Evolutionary conservation across 1,140 invertebrate species (phyloP).

Genomic region (Drosophila willistoni): DNA sequence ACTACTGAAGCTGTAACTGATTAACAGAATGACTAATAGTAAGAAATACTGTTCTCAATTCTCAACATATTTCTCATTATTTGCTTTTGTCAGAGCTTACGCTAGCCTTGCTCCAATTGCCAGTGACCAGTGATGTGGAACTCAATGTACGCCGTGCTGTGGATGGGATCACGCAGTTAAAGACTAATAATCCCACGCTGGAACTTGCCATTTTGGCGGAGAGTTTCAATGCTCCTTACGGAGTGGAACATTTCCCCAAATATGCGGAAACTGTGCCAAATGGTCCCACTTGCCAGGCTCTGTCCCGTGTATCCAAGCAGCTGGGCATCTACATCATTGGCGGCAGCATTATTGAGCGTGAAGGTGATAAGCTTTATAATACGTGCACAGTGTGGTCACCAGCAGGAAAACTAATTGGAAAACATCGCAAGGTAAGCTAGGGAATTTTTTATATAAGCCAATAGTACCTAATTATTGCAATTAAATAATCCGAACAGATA

Average conservation of each 20-base stretch:
- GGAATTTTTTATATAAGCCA: not conserved
- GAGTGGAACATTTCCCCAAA: conserved; percentile 89
- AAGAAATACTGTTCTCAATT: not conserved
- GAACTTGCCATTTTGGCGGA: conserved; percentile 92
- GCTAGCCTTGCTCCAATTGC: conserved; percentile 92
- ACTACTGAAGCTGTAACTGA: not conserved
- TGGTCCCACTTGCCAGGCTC: conserved; percentile 88
- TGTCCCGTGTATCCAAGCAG: conserved; percentile 90
- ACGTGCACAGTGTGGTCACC: conserved; percentile 95
- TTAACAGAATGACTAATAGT: not conserved
- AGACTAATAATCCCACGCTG: conserved; percentile 87
- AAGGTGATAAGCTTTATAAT: conserved; percentile 89
- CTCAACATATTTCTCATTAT: not conserved
- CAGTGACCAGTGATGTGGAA: conserved; percentile 89
- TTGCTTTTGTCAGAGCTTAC: conserved; percentile 76
- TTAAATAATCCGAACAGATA: conserved; percentile 82
- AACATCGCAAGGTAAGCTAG: conserved; percentile 87
- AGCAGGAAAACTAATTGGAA: conserved; percentile 89
- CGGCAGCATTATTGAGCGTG: conserved; percentile 93
- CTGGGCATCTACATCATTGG: conserved; percentile 92
- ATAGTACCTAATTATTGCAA: not conserved
- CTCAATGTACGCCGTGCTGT: conserved; percentile 90
- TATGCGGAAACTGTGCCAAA: conserved; percentile 93
- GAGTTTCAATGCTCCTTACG: conserved; percentile 97
- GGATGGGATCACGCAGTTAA: conserved; percentile 88